Conservation (phyloP, 2,888 invertebrate genomes). For the Achlya flavicornis region DNA sequence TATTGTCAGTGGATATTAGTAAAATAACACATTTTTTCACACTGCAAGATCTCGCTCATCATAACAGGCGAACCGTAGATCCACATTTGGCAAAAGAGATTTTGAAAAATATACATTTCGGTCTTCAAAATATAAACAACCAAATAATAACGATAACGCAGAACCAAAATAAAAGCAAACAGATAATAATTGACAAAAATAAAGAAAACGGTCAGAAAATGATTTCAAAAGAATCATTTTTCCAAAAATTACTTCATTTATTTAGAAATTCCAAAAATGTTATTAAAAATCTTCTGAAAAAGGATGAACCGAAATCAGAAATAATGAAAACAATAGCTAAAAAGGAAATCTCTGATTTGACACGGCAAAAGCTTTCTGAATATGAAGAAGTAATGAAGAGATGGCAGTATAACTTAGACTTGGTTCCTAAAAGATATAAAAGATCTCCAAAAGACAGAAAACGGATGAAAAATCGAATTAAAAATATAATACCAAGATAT, state of each 20-base stretch:
- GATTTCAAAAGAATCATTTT: conserved; percentile 45
- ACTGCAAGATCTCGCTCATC: conserved; percentile 46
- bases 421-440: conserved; percentile 41
- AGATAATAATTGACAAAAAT: conserved; percentile 17
- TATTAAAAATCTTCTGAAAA: conserved; percentile 45
- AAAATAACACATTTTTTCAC: conserved; percentile 54
- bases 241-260: conserved; percentile 55
- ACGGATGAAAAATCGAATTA: conserved; percentile 45
- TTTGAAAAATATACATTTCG: conserved; percentile 41
- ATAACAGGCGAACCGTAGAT: conserved; percentile 47
- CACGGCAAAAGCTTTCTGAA: conserved; percentile 44
- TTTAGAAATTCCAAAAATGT: conserved; percentile 56
- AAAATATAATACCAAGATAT: conserved; percentile 65
- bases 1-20: conserved; percentile 49
- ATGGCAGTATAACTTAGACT: conserved; percentile 60
- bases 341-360: conserved; percentile 48
- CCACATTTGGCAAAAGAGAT: conserved; percentile 35
- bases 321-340: conserved; percentile 50
- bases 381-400: conserved; percentile 55
- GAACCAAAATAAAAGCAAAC: conserved; percentile 12
- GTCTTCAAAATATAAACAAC: conserved; percentile 40
- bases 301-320: conserved; percentile 49
- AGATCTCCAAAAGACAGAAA: conserved; percentile 41
- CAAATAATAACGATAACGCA: conserved; percentile 39
- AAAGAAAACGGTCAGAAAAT: conserved; percentile 6